phyloP scores from a whole-genome alignment of 2,113 vertebrate genomes.

The Antechinus stuartii region DNA sequence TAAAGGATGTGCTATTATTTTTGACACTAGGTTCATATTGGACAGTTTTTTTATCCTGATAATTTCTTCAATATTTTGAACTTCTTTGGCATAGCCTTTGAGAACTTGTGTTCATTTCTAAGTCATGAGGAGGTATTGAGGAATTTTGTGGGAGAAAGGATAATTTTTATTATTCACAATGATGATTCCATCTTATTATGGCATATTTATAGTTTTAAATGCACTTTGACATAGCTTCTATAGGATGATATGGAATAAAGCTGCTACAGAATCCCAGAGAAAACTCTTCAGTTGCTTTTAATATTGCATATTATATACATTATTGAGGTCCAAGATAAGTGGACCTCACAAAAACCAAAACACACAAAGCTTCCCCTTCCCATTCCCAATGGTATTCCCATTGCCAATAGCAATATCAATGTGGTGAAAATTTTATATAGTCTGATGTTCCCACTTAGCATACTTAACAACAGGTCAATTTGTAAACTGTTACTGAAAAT shows the following conservation, averaged over 20 bases:
- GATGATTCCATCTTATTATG: background rate
- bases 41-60: background rate
- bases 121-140: background rate
- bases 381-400: too few relatives aligned
- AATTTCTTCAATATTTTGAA: background rate
- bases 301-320: conserved; percentile 23
- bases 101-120: background rate
- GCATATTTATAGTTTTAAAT: background rate
- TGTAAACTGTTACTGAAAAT: background rate
- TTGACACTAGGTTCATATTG: background rate
- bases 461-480: conserved; percentile 11
- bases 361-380: background rate
- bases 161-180: conserved; percentile 21
- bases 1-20: background rate
- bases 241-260: conserved; percentile 30
- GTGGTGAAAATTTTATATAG: background rate
- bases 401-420: conserved; percentile 28
- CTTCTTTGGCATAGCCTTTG: background rate
- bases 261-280: background rate
- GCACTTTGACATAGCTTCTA: background rate
- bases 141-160: background rate
- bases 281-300: background rate
- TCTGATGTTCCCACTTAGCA: conserved; percentile 32
- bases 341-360: conserved; percentile 31
- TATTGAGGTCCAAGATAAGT: conserved; percentile 51